These are phyloP conservation scores for Lacerta bilineata DNA, from an alignment of 2,797 vertebrate genomes.

Conservation along the genomic window DNA sequence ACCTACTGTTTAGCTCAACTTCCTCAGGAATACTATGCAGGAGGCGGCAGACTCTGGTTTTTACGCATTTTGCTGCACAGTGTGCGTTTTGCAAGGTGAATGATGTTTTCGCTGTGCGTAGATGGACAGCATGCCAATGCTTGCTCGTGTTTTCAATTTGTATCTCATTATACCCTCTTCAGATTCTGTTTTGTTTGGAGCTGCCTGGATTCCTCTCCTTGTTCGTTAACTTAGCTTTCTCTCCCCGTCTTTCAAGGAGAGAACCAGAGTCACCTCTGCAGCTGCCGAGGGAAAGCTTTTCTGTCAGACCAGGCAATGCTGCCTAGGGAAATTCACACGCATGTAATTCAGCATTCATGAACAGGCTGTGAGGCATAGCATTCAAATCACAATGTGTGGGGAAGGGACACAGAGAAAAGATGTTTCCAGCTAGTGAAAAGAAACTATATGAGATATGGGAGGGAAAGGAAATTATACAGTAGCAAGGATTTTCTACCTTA, in stretches of 20 bases:
- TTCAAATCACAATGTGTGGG: constrained; percentile 30
- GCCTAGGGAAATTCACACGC: constrained; percentile 37
- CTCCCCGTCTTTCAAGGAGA: constrained; percentile 38
- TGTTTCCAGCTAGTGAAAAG: constrained; percentile 4
- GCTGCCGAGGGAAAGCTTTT: constrained; percentile 25
- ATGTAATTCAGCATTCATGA: constrained; percentile 16
- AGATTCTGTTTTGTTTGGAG: constrained; percentile 35
- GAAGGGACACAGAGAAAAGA: constrained; percentile 27
- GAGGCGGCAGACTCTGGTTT: not conserved
- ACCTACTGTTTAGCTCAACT: constrained; percentile 21
- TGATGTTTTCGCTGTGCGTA: not conserved
- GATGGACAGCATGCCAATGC: constrained; percentile 9
- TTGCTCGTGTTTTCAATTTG: constrained; percentile 46
- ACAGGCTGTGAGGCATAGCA: constrained; percentile 13
- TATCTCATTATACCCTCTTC: constrained; percentile 30
- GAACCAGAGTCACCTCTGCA: constrained; percentile 15
- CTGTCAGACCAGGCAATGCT: constrained; percentile 30
- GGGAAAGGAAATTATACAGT: not conserved
- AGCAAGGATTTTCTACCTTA: not conserved
- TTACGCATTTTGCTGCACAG: constrained; percentile 37
- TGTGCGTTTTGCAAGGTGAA: constrained; percentile 42
- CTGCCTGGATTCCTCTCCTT: not conserved
- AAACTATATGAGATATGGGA: constrained; percentile 8
- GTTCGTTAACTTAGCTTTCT: constrained; percentile 38
- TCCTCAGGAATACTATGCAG: constrained; percentile 15